Conservation (phyloP, 2,888 invertebrate species). For the Noctua janthe region DNA sequence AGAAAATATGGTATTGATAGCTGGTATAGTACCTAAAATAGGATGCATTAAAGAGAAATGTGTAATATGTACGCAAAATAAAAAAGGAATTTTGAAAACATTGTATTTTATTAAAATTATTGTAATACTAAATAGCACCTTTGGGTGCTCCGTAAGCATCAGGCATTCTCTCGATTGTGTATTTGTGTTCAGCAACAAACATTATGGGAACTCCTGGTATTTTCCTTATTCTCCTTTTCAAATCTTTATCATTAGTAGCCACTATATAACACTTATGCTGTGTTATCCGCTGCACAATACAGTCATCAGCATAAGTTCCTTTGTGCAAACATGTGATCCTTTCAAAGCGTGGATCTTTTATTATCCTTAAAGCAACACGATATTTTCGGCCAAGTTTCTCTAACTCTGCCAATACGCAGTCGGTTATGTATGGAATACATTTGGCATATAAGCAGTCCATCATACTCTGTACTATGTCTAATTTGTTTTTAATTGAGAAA, state of each 20-base stretch:
- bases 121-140: constrained; percentile 83
- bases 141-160: constrained; percentile 99
- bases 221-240: constrained; percentile 98
- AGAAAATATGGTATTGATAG: not conserved
- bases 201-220: constrained; percentile 99
- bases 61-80: constrained; percentile 27
- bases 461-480: constrained; percentile 99
- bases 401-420: constrained; percentile 99
- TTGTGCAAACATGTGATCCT: constrained; percentile 98
- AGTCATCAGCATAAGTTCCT: constrained; percentile 99
- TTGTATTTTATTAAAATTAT: constrained; percentile 28
- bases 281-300: constrained; percentile 98
- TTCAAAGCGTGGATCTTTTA: constrained; percentile 98
- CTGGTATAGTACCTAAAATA: constrained; percentile 22
- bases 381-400: constrained; percentile 99
- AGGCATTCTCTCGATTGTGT: constrained; percentile 99
- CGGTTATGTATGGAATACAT: constrained; percentile 99
- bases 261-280: constrained; percentile 99
- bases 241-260: constrained; percentile 99
- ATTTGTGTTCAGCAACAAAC: constrained; percentile 98
- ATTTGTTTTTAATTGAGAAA: constrained; percentile 99
- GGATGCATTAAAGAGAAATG: not conserved
- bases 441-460: constrained; percentile 99
- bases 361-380: constrained; percentile 97
- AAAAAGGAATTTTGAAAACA: constrained; percentile 13